A percentile compares a stretch with the other conserved stretches of the same genome.
Conservation (phyloP, 2,113 vertebrate genomes). For the Pogona vitticeps region DNA sequence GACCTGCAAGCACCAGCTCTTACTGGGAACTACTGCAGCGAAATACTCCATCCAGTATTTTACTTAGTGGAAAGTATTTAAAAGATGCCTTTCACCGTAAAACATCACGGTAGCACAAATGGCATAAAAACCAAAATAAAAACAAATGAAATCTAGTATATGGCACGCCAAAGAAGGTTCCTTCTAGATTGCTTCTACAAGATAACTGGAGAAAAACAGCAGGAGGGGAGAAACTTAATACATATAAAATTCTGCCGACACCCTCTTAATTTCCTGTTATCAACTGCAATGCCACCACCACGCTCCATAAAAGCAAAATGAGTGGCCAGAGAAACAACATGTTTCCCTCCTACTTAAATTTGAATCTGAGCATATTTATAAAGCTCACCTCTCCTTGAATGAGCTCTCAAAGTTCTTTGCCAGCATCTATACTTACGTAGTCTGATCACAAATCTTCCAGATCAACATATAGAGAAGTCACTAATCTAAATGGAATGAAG, state of each 20-base stretch:
- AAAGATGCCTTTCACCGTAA: not conserved
- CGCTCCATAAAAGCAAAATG: not conserved
- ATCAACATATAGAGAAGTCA: not conserved
- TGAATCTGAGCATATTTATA: not conserved
- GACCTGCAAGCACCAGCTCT: not conserved
- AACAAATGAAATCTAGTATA: too few relatives aligned
- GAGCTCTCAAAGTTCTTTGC: not conserved
- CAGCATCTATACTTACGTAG: not conserved
- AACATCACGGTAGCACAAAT: not conserved
- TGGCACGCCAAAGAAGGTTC: too few relatives aligned
- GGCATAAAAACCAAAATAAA: too few relatives aligned
- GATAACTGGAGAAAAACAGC: too few relatives aligned
- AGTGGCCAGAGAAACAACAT: not conserved
- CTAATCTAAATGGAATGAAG: not conserved
- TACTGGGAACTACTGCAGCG: not conserved
- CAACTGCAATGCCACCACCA: not conserved
- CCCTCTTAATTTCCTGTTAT: not conserved
- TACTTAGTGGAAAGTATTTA: not conserved
- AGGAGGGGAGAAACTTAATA: too few relatives aligned
- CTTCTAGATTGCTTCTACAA: too few relatives aligned
- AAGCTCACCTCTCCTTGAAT: not conserved
- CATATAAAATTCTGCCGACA: not conserved
- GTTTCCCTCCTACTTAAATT: not conserved
- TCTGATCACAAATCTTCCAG: not conserved
- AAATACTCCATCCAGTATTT: not conserved